Conservation (phyloP, 1,140 invertebrate genomes). For the Parapsyche elsis region DNA sequence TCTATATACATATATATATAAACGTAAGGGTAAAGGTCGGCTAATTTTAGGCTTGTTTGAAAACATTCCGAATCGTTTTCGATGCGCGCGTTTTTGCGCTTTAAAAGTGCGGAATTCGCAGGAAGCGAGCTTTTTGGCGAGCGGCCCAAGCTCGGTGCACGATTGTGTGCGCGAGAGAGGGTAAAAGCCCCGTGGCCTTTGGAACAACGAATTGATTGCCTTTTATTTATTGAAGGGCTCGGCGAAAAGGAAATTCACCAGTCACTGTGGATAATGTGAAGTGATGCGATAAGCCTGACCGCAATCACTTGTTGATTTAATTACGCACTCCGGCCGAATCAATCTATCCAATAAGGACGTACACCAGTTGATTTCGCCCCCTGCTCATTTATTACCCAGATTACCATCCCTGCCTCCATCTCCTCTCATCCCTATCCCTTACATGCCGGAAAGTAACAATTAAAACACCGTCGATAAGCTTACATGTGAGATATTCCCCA, state of each 20-base stretch:
- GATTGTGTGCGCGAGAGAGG: no score
- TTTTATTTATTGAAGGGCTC: conserved; percentile 32
- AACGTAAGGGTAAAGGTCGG: background rate
- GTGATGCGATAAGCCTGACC: conserved; percentile 31
- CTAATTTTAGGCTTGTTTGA: background rate
- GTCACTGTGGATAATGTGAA: conserved; percentile 31
- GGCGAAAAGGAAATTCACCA: conserved; percentile 20
- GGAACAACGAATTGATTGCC: conserved; percentile 15
- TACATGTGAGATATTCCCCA: no score
- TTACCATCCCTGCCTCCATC: no score
- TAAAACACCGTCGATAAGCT: no score
- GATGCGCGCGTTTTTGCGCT: no score
- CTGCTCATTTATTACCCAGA: background rate
- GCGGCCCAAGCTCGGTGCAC: no score
- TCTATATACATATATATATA: background rate
- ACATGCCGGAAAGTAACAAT: no score
- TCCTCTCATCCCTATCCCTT: no score
- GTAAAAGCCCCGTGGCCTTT: background rate
- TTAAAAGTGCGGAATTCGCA: no score
- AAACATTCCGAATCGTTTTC: background rate
- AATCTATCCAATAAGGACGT: conserved; percentile 1
- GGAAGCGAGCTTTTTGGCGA: no score
- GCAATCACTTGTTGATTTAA: conserved; percentile 32
- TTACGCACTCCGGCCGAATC: conserved; percentile 4
- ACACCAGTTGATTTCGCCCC: background rate